A percentile compares a stretch with the other conserved stretches of the same genome.
Conservation (phyloP, 1,140 invertebrate species). For the Euura saliciscinereae region DNA sequence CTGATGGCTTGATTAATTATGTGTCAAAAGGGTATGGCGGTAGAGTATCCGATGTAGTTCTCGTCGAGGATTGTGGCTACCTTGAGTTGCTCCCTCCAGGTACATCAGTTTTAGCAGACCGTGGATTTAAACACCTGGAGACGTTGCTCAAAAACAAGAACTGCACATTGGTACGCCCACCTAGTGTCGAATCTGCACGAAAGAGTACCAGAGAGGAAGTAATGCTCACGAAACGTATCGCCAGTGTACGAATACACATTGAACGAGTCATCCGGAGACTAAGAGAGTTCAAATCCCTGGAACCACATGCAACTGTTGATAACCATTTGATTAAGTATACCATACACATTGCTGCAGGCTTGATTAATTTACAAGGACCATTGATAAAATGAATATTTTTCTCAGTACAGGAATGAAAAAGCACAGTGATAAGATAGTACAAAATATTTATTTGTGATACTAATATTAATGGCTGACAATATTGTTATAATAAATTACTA, state of each 20-base stretch:
- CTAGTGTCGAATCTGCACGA: constrained; percentile 50
- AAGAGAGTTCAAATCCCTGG: constrained; percentile 30
- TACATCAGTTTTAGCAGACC: constrained; percentile 41
- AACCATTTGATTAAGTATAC: neutral
- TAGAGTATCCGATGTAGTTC: constrained; percentile 39
- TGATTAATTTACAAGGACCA: neutral
- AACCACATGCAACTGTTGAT: neutral
- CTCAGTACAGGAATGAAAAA: no score
- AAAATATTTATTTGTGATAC: no score
- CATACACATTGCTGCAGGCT: neutral
- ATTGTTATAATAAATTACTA: constrained; percentile 23
- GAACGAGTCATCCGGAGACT: constrained; percentile 39
- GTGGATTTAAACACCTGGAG: constrained; percentile 46
- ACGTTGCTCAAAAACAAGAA: constrained; percentile 25
- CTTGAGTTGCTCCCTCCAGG: constrained; percentile 33
- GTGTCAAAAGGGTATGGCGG: constrained; percentile 52
- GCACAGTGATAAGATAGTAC: neutral
- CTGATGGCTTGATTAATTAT: constrained; percentile 52
- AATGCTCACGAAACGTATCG: constrained; percentile 40
- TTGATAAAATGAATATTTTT: neutral
- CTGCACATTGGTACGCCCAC: constrained; percentile 27
- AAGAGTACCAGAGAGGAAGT: constrained; percentile 42
- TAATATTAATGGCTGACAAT: neutral
- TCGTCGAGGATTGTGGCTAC: constrained; percentile 47
- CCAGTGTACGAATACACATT: constrained; percentile 40